A percentile compares a stretch with the other conserved stretches of the same genome.
Conservation (phyloP, 2,888 invertebrate genomes). For the Pseudeuparius sepicola region DNA sequence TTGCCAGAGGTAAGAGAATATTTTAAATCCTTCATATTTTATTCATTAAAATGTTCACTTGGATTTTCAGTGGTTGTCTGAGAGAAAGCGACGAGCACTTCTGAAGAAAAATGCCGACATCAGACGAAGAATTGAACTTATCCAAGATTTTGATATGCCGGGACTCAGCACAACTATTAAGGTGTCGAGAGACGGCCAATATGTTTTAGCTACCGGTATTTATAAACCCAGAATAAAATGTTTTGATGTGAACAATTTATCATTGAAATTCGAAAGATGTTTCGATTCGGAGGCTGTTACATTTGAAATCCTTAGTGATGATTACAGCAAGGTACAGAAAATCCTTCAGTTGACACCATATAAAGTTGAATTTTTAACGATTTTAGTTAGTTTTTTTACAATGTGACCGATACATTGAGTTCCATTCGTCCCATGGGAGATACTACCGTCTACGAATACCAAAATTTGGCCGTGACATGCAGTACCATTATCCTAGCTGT, state of each 20-base stretch:
- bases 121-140: conserved; percentile 82
- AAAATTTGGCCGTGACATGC: conserved; percentile 88
- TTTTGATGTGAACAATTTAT: conserved; percentile 91
- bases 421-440: conserved; percentile 89
- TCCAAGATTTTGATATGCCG: conserved; percentile 99
- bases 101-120: conserved; percentile 85
- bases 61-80: conserved; percentile 58
- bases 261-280: conserved; percentile 95
- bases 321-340: conserved; percentile 72
- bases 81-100: conserved; percentile 68
- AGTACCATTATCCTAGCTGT: conserved; percentile 80
- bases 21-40: neutral
- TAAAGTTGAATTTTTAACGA: too few relatives aligned
- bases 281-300: conserved; percentile 95
- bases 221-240: conserved; percentile 96
- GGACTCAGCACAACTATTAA: conserved; percentile 77
- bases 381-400: conserved; percentile 81
- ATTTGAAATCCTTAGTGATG: conserved; percentile 86
- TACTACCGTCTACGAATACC: conserved; percentile 89
- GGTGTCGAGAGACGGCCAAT: conserved; percentile 85
- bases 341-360: too few relatives aligned
- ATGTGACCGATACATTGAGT: conserved; percentile 85
- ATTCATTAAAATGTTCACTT: neutral
- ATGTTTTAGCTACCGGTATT: conserved; percentile 83
- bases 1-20: conserved; percentile 82